phyloP scores from a whole-genome alignment of 2,888 invertebrate species.

The Meganola albula region DNA sequence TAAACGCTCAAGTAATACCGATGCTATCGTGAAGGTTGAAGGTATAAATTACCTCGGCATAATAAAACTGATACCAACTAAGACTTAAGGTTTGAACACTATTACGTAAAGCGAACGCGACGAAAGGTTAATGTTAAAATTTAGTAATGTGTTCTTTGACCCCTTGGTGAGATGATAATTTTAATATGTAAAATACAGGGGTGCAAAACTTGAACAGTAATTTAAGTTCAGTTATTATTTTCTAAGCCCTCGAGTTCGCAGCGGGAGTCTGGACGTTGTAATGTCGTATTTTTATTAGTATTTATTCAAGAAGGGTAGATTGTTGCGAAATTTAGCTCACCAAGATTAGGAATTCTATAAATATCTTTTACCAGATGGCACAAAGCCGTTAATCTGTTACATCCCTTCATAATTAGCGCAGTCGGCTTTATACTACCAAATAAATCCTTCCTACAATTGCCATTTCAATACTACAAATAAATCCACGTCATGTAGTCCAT shows the following conservation, averaged over 20 bases:
- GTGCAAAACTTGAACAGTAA: slow-evolving; percentile 61
- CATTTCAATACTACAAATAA: slow-evolving; percentile 70
- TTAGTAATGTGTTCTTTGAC: slow-evolving; percentile 70
- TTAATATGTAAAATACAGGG: slow-evolving; percentile 64
- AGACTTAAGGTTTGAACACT: slow-evolving; percentile 53
- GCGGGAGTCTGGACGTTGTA: slow-evolving; percentile 35
- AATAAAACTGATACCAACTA: slow-evolving; percentile 34
- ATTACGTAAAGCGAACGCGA: slow-evolving; percentile 57
- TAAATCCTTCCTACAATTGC: slow-evolving; percentile 62
- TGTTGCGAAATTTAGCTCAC: slow-evolving; percentile 16
- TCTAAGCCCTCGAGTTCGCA: slow-evolving; percentile 43
- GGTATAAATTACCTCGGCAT: slow-evolving; percentile 45
- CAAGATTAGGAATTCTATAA: neutral
- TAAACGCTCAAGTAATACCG: slow-evolving; percentile 39
- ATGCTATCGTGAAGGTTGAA: slow-evolving; percentile 43
- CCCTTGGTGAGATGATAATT: slow-evolving; percentile 62
- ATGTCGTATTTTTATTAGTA: slow-evolving; percentile 35
- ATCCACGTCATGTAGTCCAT: slow-evolving; percentile 67
- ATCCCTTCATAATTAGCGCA: slow-evolving; percentile 62
- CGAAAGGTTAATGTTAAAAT: slow-evolving; percentile 62
- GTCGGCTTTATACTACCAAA: slow-evolving; percentile 45
- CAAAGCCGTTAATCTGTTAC: slow-evolving; percentile 41
- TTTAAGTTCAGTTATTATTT: slow-evolving; percentile 65
- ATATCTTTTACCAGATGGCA: slow-evolving; percentile 44
- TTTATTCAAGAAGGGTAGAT: slow-evolving; percentile 28